Conservation (phyloP, 30 jellyfish, hydroid and myxozoan species). For the Phacellophora camtschatica region DNA sequence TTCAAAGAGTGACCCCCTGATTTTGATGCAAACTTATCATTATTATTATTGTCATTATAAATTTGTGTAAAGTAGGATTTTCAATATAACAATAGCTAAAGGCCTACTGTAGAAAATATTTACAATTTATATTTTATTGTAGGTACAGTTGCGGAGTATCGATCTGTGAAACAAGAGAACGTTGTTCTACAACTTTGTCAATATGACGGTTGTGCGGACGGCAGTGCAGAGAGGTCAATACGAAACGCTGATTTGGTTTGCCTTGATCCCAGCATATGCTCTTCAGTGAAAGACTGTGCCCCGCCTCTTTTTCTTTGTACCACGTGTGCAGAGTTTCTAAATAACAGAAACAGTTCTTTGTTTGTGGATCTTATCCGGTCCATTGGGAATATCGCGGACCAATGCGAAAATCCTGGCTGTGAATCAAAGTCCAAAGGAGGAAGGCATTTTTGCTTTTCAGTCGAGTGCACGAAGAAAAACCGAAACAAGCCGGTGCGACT, state of each 20-base stretch:
- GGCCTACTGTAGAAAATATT: too few species aligned
- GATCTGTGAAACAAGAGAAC: conserved; percentile 59
- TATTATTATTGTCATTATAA: too few species aligned
- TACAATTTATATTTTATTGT: neutral
- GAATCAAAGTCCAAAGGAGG: conserved; percentile 58
- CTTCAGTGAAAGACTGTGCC: conserved; percentile 42
- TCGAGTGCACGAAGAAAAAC: conserved; percentile 74
- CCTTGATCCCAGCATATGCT: conserved; percentile 84
- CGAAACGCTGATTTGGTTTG: conserved; percentile 63
- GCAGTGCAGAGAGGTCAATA: conserved; percentile 12
- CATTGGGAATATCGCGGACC: conserved; percentile 65
- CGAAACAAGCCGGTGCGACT: conserved; percentile 78
- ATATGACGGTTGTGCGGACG: conserved; percentile 33
- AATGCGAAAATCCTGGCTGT: conserved; percentile 75
- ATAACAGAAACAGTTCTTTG: conserved; percentile 27
- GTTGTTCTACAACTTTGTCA: conserved; percentile 48
- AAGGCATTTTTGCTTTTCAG: conserved; percentile 74
- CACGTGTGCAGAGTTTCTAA: conserved; percentile 37
- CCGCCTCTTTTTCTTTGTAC: conserved; percentile 86
- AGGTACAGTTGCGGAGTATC: conserved; percentile 74
- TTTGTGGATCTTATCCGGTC: conserved; percentile 69
- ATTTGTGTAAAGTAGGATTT: too few species aligned
- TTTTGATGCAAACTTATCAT: too few species aligned
- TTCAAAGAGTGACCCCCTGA: too few species aligned
- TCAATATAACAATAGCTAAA: too few species aligned